These are phyloP conservation scores for Peromyscus melanophrys DNA, from an alignment of 2,797 vertebrate genomes.

Conservation along the genomic window DNA sequence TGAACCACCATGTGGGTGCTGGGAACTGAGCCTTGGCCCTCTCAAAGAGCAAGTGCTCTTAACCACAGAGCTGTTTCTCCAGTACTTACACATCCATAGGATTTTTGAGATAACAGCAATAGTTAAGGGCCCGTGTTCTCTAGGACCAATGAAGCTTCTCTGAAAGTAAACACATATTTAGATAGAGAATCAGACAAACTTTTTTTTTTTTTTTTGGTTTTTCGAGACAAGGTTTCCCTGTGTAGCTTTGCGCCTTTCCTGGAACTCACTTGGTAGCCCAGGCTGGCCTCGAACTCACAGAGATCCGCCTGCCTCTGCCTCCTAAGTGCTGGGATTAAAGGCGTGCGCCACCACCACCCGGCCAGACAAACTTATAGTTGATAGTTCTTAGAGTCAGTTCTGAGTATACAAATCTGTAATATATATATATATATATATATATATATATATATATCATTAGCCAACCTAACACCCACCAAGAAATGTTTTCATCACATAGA, in stretches of 20 bases:
- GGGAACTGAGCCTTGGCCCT: not conserved
- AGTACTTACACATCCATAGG: not conserved
- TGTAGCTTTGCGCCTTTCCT: too few species aligned
- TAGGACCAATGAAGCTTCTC: not conserved
- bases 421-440: too few species aligned
- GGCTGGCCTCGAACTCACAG: too few species aligned
- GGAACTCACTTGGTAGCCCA: too few species aligned
- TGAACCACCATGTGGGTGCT: not conserved
- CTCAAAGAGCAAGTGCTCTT: not conserved
- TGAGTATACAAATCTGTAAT: not conserved
- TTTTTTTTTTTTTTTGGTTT: too few species aligned
- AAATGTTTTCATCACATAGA: not conserved
- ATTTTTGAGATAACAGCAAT: slow-evolving; percentile 29
- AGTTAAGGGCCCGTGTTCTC: not conserved
- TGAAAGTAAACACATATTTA: not conserved
- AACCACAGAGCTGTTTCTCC: not conserved
- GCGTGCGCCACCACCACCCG: too few species aligned
- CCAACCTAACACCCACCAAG: not conserved
- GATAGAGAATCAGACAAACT: not conserved
- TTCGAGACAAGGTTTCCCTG: too few species aligned
- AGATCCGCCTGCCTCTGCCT: too few species aligned
- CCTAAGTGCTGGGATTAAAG: too few species aligned
- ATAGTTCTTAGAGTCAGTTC: not conserved
- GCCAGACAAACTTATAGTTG: not conserved
- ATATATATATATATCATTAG: not conserved